Percentiles rank a stretch among this genome's conserved stretches.
Evolutionary conservation across 2,888 invertebrate species (phyloP).

Genomic region (Epinotia ramella): DNA sequence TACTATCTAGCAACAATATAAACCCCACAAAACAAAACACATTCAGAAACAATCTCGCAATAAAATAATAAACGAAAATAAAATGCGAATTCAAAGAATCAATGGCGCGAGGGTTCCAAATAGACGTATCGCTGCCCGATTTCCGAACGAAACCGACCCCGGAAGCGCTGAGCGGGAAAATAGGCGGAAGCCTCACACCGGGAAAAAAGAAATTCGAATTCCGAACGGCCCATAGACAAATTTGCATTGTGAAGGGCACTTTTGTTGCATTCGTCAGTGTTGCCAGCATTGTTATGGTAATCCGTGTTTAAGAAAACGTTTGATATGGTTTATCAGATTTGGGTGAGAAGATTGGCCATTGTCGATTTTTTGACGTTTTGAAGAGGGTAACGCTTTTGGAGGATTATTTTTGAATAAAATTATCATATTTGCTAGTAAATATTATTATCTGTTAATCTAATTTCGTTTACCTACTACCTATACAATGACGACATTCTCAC

Average conservation of each 20-base stretch:
- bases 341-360: constrained; percentile 36
- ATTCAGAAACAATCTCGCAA: constrained; percentile 29
- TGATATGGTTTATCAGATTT: constrained; percentile 44
- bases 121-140: constrained; percentile 74
- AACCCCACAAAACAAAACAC: constrained; percentile 28
- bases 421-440: constrained; percentile 9
- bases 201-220: constrained; percentile 71
- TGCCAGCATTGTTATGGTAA: constrained; percentile 83
- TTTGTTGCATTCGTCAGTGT: constrained; percentile 80
- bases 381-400: constrained; percentile 25
- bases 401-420: constrained; percentile 7
- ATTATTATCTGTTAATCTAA: neutral
- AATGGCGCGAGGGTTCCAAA: constrained; percentile 54
- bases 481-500: neutral
- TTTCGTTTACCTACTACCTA: neutral
- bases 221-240: constrained; percentile 68
- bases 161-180: constrained; percentile 82
- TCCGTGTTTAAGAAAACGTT: constrained; percentile 54
- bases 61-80: constrained; percentile 37
- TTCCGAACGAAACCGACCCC: constrained; percentile 75
- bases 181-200: constrained; percentile 81
- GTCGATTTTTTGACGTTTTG: constrained; percentile 44
- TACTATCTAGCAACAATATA: constrained; percentile 7
- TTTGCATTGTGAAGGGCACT: constrained; percentile 83
- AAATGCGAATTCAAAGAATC: constrained; percentile 47